Percentiles rank a stretch among this genome's conserved stretches.
Conservation (phyloP, 1,140 invertebrate species). For the Idris sp. region DNA sequence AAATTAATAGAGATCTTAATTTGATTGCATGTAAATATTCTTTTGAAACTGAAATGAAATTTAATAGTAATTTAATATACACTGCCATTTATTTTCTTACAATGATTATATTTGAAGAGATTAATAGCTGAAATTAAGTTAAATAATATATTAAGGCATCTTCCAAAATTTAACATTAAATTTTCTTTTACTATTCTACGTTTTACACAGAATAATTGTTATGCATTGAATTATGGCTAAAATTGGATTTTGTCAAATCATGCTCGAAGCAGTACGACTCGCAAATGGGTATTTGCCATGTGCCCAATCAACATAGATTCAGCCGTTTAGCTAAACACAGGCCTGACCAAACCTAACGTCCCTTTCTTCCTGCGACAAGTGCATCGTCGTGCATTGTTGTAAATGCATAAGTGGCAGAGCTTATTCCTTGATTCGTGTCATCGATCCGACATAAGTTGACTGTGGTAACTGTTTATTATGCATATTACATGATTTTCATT, state of each 20-base stretch:
- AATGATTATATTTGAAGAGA: too few relatives aligned
- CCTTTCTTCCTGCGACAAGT: constrained; percentile 43
- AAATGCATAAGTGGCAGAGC: constrained; percentile 6
- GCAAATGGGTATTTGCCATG: constrained; percentile 44
- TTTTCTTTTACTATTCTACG: too few relatives aligned
- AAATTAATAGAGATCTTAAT: too few relatives aligned
- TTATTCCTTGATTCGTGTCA: constrained; percentile 7
- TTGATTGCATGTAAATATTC: too few relatives aligned
- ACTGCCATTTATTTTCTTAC: too few relatives aligned
- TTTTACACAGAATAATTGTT: constrained; percentile 57
- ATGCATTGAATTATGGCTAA: constrained; percentile 35
- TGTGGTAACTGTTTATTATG: constrained; percentile 6
- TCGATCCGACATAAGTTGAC: constrained; percentile 7
- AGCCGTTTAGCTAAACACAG: constrained; percentile 36
- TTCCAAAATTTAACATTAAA: too few relatives aligned
- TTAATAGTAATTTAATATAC: too few relatives aligned
- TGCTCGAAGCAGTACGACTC: constrained; percentile 22
- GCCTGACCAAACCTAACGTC: constrained; percentile 26
- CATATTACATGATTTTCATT: constrained; percentile 8
- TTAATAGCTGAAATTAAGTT: too few relatives aligned
- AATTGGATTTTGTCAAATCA: constrained; percentile 49
- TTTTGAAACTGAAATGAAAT: too few relatives aligned
- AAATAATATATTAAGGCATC: too few relatives aligned
- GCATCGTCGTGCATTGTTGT: constrained; percentile 8
- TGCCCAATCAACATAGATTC: constrained; percentile 50